Evolutionary conservation across 2,113 vertebrate species (phyloP).

Genomic region (Eira barbara): DNA sequence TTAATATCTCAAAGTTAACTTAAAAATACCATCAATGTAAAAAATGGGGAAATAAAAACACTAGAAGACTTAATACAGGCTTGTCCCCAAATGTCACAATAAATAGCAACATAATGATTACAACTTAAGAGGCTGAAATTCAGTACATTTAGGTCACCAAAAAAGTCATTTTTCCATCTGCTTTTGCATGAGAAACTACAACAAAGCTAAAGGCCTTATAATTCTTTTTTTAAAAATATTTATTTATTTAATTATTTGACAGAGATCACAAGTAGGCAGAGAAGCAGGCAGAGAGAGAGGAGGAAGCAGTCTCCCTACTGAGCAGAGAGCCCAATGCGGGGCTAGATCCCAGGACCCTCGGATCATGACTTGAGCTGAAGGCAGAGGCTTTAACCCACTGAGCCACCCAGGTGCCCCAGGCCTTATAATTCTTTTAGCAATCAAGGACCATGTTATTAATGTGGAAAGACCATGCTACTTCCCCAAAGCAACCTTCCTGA

Average conservation of each 20-base stretch:
- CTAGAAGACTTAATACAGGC: not conserved
- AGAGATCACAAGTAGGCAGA: too few species aligned
- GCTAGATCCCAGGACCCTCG: too few species aligned
- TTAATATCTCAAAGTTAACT: conserved; percentile 28
- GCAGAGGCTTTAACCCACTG: too few species aligned
- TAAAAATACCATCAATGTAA: conserved; percentile 6
- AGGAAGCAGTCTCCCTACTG: too few species aligned
- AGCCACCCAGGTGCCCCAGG: not conserved
- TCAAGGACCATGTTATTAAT: not conserved
- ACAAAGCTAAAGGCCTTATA: not conserved
- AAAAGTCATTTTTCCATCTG: not conserved
- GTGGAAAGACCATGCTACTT: not conserved
- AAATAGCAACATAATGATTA: conserved; percentile 13
- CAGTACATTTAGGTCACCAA: not conserved
- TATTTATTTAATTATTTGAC: too few species aligned
- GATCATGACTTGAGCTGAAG: too few species aligned
- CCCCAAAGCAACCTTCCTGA: not conserved
- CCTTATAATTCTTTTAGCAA: not conserved
- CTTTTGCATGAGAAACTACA: not conserved
- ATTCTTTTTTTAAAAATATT: not conserved
- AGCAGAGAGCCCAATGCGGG: too few species aligned
- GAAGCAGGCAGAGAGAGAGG: too few species aligned
- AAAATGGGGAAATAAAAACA: not conserved
- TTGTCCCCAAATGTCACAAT: not conserved
- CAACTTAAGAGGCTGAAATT: not conserved